Evolutionary conservation across 2,113 vertebrate species (phyloP).

Genomic region (Equus przewalskii): DNA sequence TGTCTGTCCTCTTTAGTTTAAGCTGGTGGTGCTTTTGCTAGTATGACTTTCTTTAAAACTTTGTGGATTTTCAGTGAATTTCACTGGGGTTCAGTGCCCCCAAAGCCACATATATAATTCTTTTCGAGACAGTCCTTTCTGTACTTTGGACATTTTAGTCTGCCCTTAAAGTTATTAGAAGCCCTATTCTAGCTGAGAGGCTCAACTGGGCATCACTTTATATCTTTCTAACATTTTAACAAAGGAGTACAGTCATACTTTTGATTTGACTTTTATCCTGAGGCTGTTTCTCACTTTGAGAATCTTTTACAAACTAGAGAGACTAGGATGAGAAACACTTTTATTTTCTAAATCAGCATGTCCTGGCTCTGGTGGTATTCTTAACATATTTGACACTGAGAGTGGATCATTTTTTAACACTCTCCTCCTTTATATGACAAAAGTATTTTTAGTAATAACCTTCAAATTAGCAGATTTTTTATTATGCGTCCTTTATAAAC

Average conservation of each 20-base stretch:
- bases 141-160: neutral
- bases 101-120: neutral
- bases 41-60: neutral
- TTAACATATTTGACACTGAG: neutral
- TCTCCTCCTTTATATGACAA: neutral
- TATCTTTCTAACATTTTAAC: neutral
- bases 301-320: neutral
- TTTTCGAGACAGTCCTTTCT: slow-evolving; percentile 21
- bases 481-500: slow-evolving; percentile 3
- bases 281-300: slow-evolving; percentile 45
- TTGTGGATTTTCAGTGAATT: neutral
- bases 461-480: slow-evolving; percentile 48
- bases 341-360: slow-evolving; percentile 25
- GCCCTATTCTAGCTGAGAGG: neutral
- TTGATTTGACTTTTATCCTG: slow-evolving; percentile 35
- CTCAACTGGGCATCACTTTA: neutral
- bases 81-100: neutral
- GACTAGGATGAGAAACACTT: neutral
- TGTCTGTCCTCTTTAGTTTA: neutral
- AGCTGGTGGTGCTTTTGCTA: neutral
- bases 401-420: slow-evolving; percentile 10
- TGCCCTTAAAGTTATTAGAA: slow-evolving; percentile 25
- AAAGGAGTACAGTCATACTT: neutral
- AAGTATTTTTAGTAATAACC: neutral
- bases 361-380: neutral